phyloP scores from a whole-genome alignment of 2,888 invertebrate genomes.

The Dendrolimus pini region DNA sequence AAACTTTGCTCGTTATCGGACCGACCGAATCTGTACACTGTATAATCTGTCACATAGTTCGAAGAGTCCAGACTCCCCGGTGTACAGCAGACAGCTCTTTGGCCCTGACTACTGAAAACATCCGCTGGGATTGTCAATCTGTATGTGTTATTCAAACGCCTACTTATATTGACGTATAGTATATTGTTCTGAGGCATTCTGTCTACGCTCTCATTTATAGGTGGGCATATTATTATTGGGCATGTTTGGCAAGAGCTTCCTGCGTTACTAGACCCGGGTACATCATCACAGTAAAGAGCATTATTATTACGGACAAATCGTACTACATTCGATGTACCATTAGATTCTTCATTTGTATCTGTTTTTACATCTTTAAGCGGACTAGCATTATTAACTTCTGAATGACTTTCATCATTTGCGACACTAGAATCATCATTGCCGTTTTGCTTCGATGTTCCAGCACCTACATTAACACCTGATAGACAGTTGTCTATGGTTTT shows the following conservation, averaged over 20 bases:
- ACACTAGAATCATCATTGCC: no score
- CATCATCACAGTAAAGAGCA: no score
- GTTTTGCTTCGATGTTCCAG: neutral
- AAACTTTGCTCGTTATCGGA: conserved; percentile 39
- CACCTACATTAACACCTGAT: neutral
- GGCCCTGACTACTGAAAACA: neutral
- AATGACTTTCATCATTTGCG: no score
- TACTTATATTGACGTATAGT: conserved; percentile 40
- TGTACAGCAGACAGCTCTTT: neutral
- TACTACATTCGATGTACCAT: neutral
- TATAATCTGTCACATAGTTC: conserved; percentile 43
- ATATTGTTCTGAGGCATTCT: conserved; percentile 30
- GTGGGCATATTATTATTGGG: conserved; percentile 1
- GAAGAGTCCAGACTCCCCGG: conserved; percentile 2
- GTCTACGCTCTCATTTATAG: neutral
- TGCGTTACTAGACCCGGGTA: no score
- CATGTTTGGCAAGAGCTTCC: no score
- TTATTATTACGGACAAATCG: no score
- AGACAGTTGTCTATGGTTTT: no score
- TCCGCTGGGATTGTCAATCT: conserved; percentile 13
- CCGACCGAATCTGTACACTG: conserved; percentile 47
- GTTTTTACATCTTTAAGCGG: neutral
- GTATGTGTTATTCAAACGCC: conserved; percentile 25
- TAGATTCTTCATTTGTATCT: neutral
- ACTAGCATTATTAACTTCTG: no score